Evolutionary conservation across 1,140 invertebrate genomes (phyloP).

Genomic region (Habropoda laboriosa): DNA sequence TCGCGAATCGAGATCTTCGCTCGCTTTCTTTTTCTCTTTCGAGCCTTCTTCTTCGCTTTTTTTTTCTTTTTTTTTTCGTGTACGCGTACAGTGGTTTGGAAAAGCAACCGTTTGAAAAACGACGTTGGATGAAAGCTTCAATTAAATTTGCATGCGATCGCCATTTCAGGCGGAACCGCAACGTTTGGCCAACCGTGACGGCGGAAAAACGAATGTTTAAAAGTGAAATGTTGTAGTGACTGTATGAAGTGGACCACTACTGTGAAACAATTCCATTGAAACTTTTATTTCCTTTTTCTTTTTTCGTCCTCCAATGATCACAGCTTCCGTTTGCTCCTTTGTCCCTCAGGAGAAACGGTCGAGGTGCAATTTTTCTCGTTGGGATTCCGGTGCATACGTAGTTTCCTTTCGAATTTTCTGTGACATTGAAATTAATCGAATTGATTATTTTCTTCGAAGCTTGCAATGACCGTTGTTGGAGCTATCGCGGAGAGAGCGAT

Average conservation of each 20-base stretch:
- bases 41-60: not conserved
- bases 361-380: too few relatives aligned
- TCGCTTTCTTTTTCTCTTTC: too few relatives aligned
- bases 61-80: not conserved
- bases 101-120: constrained; percentile 3
- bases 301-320: not conserved
- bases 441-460: too few relatives aligned
- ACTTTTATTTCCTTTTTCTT: not conserved
- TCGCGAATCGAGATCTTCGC: not conserved
- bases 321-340: not conserved
- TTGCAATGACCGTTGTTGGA: too few relatives aligned
- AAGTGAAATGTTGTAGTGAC: constrained; percentile 23
- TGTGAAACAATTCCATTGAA: not conserved
- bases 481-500: too few relatives aligned
- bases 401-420: too few relatives aligned
- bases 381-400: too few relatives aligned
- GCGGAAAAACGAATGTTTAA: constrained; percentile 8
- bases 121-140: not conserved
- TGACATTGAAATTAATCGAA: too few relatives aligned
- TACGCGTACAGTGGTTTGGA: too few relatives aligned
- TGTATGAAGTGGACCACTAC: not conserved
- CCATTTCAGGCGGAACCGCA: constrained; percentile 6
- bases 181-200: not conserved
- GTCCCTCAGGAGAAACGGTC: too few relatives aligned
- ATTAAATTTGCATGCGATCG: constrained; percentile 34